Evolutionary conservation across 2,888 invertebrate genomes (phyloP).

Genomic region (Tetragnatha montana): DNA sequence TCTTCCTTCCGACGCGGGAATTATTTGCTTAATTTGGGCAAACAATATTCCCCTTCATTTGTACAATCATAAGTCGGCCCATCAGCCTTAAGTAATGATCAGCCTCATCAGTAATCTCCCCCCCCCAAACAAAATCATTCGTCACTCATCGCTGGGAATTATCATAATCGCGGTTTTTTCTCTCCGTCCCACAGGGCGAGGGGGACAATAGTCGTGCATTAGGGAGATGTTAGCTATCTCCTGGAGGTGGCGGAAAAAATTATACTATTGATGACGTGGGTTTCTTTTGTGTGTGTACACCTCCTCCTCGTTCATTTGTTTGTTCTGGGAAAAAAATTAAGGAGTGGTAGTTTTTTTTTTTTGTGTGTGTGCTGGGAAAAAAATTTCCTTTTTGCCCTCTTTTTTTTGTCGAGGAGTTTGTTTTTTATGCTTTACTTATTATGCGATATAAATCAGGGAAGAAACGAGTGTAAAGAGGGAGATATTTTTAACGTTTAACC

Average conservation of each 20-base stretch:
- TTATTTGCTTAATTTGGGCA: constrained; percentile 70
- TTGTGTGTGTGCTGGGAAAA: no score
- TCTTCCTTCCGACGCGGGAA: constrained; percentile 38
- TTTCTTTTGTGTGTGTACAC: not conserved
- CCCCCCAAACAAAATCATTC: constrained; percentile 69
- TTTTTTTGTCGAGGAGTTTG: no score
- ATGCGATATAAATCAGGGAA: not conserved
- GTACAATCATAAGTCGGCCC: constrained; percentile 34
- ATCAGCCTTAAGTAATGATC: constrained; percentile 68
- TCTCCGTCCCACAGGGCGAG: not conserved
- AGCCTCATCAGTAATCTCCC: constrained; percentile 59
- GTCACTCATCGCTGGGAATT: constrained; percentile 56
- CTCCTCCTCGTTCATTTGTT: constrained; percentile 7
- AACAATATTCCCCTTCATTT: constrained; percentile 58
- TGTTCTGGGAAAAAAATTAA: not conserved
- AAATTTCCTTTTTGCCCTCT: no score
- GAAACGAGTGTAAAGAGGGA: not conserved
- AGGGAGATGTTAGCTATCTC: not conserved
- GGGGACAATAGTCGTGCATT: not conserved
- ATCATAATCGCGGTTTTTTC: constrained; percentile 59
- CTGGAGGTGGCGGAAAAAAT: constrained; percentile 8
- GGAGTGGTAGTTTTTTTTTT: not conserved
- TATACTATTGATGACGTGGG: constrained; percentile 1
- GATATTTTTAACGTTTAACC: no score
- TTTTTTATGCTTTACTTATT: no score